Evolutionary conservation across 2,797 vertebrate genomes (phyloP).

Genomic region (Bovichtus variegatus): DNA sequence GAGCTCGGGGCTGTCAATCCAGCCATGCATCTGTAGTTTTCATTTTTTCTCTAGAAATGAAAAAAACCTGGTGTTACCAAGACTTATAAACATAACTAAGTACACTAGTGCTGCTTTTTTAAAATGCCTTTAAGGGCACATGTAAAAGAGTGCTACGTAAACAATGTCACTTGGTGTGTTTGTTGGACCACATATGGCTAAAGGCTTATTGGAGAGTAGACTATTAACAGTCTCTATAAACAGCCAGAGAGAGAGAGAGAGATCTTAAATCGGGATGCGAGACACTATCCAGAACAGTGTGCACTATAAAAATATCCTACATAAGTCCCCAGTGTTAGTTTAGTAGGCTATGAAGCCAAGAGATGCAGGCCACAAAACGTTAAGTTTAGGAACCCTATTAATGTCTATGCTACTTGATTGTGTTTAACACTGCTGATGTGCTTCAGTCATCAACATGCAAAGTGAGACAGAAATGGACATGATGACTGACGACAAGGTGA

Average conservation of each 20-base stretch:
- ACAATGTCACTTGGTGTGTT: slow-evolving; percentile 9
- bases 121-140: background rate
- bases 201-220: slow-evolving; percentile 24
- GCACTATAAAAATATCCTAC: slow-evolving; percentile 23
- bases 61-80: background rate
- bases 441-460: slow-evolving; percentile 24
- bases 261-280: slow-evolving; percentile 20
- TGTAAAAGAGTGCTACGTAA: background rate
- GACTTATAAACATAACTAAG: background rate
- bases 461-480: slow-evolving; percentile 22
- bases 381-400: slow-evolving; percentile 30
- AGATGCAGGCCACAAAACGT: slow-evolving; percentile 30
- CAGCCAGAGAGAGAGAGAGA: slow-evolving; percentile 7
- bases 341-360: slow-evolving; percentile 57
- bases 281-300: slow-evolving; percentile 38
- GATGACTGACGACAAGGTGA: slow-evolving; percentile 26
- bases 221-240: slow-evolving; percentile 38
- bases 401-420: slow-evolving; percentile 42
- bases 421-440: slow-evolving; percentile 26
- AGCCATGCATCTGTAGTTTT: background rate
- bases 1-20: background rate
- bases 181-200: slow-evolving; percentile 26
- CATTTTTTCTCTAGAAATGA: no score
- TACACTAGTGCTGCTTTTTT: background rate
- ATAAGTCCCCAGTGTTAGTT: slow-evolving; percentile 48